Evolutionary conservation across 1,140 invertebrate species (phyloP), one percentile per base, ranked within the genome.

Genomic region (Drosophila santomea): DNA sequence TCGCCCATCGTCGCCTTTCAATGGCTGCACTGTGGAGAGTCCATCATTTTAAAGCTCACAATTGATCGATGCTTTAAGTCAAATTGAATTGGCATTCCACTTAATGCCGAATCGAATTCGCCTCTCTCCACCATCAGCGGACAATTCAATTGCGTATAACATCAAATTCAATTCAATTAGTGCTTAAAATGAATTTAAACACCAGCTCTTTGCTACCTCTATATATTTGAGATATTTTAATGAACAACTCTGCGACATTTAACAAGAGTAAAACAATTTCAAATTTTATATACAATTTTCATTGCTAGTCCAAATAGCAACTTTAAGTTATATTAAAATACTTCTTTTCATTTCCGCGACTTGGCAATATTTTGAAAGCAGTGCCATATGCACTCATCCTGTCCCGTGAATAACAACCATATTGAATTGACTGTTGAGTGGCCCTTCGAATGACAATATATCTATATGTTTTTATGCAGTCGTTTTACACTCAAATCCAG

Each of bases 1-100:
- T 67, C 44, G 36, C 47, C 61, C 68, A 64, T 66, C 60, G 61
- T 52, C 47, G 61, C 64, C 43, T 43, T 35, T 59, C 60, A 28
- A 56, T 52, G 20, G 36, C 28, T 38, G 60, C 52, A 57, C 67
- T n/a, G 51, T 71, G 68, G 68, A 35, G 35, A 36, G 51, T 58
- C 64, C 45, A 71, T 71, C 64, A 56, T 43, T 72, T 71, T 39
- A 20, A 58, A n/a, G 6, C 38, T 28, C 20, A 20, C 66, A 68
- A 41, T 57, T 28, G 64, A 57, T 69, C 15, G 44, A 8, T 36
- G 68, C 43, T 71, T 56, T 39, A 71, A 48, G 48, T 28, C 52
- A 20, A 39, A 39, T 25, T 58, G 43, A 20, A 50, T 45, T 61
- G 39, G n/a, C 58, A 47, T 15, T 36, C 17, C 2, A 47, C n/a